Base-by-base conservation (phyloP, 1,140 invertebrate genomes). In the Drosophila lacteicornis region DNA sequence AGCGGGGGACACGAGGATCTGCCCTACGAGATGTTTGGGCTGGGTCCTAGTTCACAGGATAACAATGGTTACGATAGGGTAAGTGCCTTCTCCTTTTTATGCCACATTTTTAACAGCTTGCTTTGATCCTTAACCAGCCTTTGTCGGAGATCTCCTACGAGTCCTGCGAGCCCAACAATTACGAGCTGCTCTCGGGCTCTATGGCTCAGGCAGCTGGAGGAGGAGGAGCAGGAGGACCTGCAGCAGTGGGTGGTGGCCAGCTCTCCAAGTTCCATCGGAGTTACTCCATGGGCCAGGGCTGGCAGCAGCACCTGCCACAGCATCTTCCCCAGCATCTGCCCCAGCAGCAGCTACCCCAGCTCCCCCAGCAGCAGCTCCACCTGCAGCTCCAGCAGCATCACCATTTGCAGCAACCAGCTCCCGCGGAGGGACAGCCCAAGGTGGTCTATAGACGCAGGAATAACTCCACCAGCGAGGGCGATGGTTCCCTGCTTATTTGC, bases 401-500 rank as follows among this genome's bases (percentile, higher is more conserved):
- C 45, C 53, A 56, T 2, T n/a, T 56, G 19, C 53, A 40, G 6
- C 33, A 38, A 22, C 33, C 49, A 6, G 25, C 56, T 27, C 27
- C 66, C 11, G 45, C 19, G 45, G 84, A 74, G 11, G 61, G 67
- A 2, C 82, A 88, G 15, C 79, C 90, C 2, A 92, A 92, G 67
- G 92, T 93, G 7, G 81, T 93, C 0, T 91, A 92, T 58, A 68
- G 92, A 0, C 60, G 91, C 0, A 75, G 91, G 5, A 92, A 92
- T n/a, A 92, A 93, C 30, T 92, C 91, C 0, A 91, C 82, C 9
- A 92, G 84, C 50, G 92, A 93, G 58, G 71, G 90, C 27, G 91
- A 94, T 38, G 96, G 96, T 15, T 96, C 96, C 30, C 96, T 97
- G 4, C 92, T 97, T 4, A 93, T 98, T 2, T 97, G 96, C 75